These are phyloP conservation scores for Dolichotis patagonum DNA, from an alignment of 2,113 vertebrate species.

Conservation along the genomic window DNA sequence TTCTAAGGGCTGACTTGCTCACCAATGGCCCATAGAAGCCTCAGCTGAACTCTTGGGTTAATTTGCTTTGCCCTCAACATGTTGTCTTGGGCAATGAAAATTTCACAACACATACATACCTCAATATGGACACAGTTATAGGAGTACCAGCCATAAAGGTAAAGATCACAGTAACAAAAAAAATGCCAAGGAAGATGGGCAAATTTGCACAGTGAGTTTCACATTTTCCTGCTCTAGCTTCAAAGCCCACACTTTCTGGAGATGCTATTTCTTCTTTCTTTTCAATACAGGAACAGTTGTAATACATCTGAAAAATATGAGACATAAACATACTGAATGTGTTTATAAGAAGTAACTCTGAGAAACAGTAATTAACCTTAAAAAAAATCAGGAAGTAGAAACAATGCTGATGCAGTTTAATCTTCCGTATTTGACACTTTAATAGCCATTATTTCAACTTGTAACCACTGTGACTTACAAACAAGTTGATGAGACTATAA, in stretches of 20 bases:
- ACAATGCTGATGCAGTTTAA: not conserved
- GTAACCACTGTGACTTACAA: not conserved
- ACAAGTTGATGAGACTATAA: not conserved
- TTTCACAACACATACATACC: conserved; percentile 60
- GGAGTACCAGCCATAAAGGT: conserved; percentile 80
- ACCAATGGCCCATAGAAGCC: not conserved
- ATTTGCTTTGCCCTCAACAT: not conserved
- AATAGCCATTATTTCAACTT: not conserved
- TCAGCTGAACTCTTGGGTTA: not conserved
- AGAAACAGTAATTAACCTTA: not conserved
- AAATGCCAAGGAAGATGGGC: conserved; percentile 76
- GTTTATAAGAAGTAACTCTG: not conserved
- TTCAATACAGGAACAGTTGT: conserved; percentile 79
- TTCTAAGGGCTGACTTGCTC: not conserved
- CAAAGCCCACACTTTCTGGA: conserved; percentile 12
- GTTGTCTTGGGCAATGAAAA: not conserved
- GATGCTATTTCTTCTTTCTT: conserved; percentile 36
- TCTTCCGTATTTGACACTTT: not conserved
- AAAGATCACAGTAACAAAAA: conserved; percentile 70
- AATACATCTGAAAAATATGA: conserved; percentile 74
- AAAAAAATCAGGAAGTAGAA: not conserved
- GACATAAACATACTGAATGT: not conserved
- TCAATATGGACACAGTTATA: conserved; percentile 78
- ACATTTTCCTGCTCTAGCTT: conserved; percentile 79
- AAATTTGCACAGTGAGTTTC: conserved; percentile 61